Percentiles rank a stretch among this genome's conserved stretches.
Conservation (phyloP, 2,797 vertebrate genomes). For the Darevskia nairensis region DNA sequence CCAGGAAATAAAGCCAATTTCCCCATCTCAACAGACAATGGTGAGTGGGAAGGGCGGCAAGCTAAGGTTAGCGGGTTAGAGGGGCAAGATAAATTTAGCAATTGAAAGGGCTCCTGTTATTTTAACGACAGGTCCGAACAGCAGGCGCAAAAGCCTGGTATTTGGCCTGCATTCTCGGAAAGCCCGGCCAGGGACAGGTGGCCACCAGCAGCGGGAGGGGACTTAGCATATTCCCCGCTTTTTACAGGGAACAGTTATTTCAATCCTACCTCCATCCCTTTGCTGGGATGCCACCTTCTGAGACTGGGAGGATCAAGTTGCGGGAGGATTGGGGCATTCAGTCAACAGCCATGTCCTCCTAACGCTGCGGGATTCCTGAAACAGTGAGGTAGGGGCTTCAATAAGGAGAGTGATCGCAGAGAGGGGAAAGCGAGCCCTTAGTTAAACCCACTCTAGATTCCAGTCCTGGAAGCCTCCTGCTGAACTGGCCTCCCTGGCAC, state of each 20-base stretch:
- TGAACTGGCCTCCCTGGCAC: background rate
- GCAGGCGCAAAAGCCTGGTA: constrained; percentile 40
- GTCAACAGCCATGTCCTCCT: background rate
- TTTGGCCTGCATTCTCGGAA: constrained; percentile 24
- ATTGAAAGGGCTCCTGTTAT: constrained; percentile 74
- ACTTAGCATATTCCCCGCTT: constrained; percentile 57
- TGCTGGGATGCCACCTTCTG: constrained; percentile 22
- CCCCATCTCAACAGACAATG: background rate
- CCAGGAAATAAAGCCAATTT: background rate
- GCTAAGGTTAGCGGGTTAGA: constrained; percentile 45
- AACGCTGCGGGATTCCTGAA: constrained; percentile 27
- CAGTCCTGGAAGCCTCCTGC: background rate
- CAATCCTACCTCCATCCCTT: constrained; percentile 61
- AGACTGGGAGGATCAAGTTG: constrained; percentile 29
- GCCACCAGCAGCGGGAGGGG: constrained; percentile 4
- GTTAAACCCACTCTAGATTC: constrained; percentile 6
- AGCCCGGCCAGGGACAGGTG: constrained; percentile 70
- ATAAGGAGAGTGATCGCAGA: constrained; percentile 9
- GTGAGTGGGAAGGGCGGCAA: constrained; percentile 1
- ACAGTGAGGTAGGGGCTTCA: constrained; percentile 23
- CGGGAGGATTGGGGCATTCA: background rate
- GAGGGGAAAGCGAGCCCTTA: background rate
- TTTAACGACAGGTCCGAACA: constrained; percentile 69
- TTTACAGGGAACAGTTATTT: constrained; percentile 35
- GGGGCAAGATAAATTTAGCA: constrained; percentile 74